Conservation (phyloP, 2,888 invertebrate species). For the Xestia c-nigrum region DNA sequence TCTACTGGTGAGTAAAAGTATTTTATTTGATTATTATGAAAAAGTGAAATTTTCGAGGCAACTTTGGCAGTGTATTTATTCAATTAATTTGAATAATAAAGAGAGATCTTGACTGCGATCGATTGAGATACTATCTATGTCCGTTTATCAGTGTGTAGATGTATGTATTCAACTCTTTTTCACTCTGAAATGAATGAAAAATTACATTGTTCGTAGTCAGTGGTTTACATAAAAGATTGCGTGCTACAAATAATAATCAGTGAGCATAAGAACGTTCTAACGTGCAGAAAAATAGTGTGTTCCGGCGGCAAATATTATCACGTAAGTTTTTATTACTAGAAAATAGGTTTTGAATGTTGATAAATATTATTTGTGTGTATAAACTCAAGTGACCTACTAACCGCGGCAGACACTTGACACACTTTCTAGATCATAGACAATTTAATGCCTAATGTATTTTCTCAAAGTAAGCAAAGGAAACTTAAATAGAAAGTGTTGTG, state of each 20-base stretch:
- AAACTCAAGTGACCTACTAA: constrained; percentile 62
- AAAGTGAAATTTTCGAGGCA: constrained; percentile 64
- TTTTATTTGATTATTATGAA: constrained; percentile 40
- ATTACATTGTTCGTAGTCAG: constrained; percentile 33
- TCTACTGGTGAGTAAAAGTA: constrained; percentile 65
- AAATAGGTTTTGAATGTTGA: constrained; percentile 48
- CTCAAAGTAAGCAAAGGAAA: constrained; percentile 25
- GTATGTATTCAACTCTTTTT: constrained; percentile 59
- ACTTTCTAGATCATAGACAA: constrained; percentile 66
- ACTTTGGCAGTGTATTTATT: constrained; percentile 63
- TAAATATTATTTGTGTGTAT: constrained; percentile 46
- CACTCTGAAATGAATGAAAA: constrained; percentile 58
- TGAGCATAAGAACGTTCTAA: constrained; percentile 33
- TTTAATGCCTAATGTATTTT: constrained; percentile 36
- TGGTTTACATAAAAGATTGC: constrained; percentile 56
- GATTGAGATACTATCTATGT: constrained; percentile 67
- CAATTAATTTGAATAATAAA: constrained; percentile 76
- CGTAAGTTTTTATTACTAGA: constrained; percentile 53
- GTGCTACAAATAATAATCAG: constrained; percentile 53
- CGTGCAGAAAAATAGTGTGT: constrained; percentile 56
- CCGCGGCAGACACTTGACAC: constrained; percentile 56
- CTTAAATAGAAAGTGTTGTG: constrained; percentile 26
- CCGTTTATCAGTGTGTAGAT: constrained; percentile 65
- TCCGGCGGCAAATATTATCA: constrained; percentile 57
- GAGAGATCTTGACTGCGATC: constrained; percentile 69